Base-by-base conservation (phyloP, 2,797 vertebrate genomes). In the Falco berigora region DNA sequence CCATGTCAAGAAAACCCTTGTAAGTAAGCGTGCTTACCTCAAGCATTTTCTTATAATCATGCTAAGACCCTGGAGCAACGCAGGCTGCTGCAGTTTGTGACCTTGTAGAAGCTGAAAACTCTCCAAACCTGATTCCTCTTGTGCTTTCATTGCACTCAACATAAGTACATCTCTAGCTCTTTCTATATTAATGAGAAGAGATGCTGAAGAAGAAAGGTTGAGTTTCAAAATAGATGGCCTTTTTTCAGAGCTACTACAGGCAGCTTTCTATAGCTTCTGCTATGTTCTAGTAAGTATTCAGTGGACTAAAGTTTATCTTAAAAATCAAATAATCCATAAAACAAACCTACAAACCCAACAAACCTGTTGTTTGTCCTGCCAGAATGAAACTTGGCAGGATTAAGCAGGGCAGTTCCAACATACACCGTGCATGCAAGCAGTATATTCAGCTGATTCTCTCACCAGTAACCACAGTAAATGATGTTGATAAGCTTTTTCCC, bases 361-460 rank as follows among this genome's bases (percentile, higher is more conserved):
- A 89, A 83, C 90, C 88, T 93, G 88, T 66, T 95, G 79, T 94
- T 95, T 96, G 67, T 81, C 75, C 88, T 93, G 64, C 32, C 84
- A 47, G 61, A 21, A 10, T 1, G 61, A 94, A 80, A 6, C 52
- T 62, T 15, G 20, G 46, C 76, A 88, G 84, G 80, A 25, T 76
- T 25, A 50, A 36, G 77, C 88, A 76, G 72, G 66, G 69, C 64
- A 78, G 61, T 78, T 36, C 49, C 15, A 19, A 22, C 74, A 18
- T 22, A 23, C n/a, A 5, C n/a, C 20, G 50, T 8, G 49, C 5
- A 3, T 32, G 19, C 56, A 82, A 10, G 21, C 46, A 38, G 47
- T 32, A 5, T 16, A 0, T 66, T 77, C 28, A 58, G 50, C 87
- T 40, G 44, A 73, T 94, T 81, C 34, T 50, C 22, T 68, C 78